Conservation (phyloP, 2,888 invertebrate species). For the Pyrrhia umbra region DNA sequence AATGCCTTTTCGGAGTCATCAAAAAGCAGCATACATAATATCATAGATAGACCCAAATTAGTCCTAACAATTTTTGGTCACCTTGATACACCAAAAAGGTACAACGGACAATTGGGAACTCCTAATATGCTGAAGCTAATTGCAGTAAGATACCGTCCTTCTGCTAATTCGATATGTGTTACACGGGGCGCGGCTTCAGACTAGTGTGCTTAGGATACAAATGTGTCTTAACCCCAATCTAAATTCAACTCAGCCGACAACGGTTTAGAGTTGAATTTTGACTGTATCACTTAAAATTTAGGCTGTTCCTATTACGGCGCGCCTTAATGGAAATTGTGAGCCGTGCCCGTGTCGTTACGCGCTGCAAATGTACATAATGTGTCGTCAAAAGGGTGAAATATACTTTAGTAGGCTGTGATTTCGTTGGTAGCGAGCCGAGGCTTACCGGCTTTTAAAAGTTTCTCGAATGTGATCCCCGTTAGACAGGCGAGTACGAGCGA, state of each 20-base stretch:
- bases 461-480: slow-evolving; percentile 80
- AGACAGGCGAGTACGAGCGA: slow-evolving; percentile 67
- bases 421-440: slow-evolving; percentile 78
- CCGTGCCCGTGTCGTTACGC: slow-evolving; percentile 89
- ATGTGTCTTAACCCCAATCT: slow-evolving; percentile 53
- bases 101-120: slow-evolving; percentile 73
- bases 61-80: slow-evolving; percentile 43
- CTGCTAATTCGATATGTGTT: slow-evolving; percentile 89
- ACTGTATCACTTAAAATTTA: slow-evolving; percentile 70
- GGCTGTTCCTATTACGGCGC: slow-evolving; percentile 76
- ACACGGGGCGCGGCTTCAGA: slow-evolving; percentile 81
- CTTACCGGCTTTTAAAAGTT: slow-evolving; percentile 85
- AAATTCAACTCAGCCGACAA: slow-evolving; percentile 58
- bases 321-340: slow-evolving; percentile 89
- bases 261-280: slow-evolving; percentile 73
- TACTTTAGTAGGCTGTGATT: slow-evolving; percentile 88
- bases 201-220: slow-evolving; percentile 71
- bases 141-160: slow-evolving; percentile 89
- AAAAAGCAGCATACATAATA: slow-evolving; percentile 45
- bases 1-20: slow-evolving; percentile 26
- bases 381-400: slow-evolving; percentile 90
- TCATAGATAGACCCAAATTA: slow-evolving; percentile 43
- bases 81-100: slow-evolving; percentile 52
- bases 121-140: slow-evolving; percentile 88
- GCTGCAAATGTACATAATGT: slow-evolving; percentile 89